Percentiles rank a stretch among this genome's conserved stretches.
These are phyloP conservation scores for Caenorhabditis doughertyi DNA, from an alignment of 2,888 invertebrate species.

Conservation along the genomic window DNA sequence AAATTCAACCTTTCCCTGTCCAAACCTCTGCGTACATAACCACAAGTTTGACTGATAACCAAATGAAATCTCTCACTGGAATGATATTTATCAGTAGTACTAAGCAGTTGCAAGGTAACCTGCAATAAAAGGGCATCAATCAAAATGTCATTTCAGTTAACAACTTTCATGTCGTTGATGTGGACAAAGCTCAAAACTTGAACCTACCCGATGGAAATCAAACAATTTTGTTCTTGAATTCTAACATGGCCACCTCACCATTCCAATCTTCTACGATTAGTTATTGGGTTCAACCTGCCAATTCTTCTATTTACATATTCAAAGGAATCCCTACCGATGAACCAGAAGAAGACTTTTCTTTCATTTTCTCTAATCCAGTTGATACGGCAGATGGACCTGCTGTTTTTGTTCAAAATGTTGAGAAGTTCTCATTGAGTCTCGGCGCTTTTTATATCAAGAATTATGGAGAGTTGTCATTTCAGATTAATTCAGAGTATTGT, in stretches of 20 bases:
- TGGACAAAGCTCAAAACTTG: conserved; percentile 3
- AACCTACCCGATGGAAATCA: background rate
- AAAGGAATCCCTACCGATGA: conserved; percentile 19
- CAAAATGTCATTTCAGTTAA: conserved; percentile 6
- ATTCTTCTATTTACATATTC: conserved; percentile 13
- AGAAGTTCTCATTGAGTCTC: conserved; percentile 8
- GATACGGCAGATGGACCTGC: background rate
- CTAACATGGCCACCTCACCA: conserved; percentile 7
- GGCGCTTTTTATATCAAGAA: conserved; percentile 15
- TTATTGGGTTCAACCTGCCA: conserved; percentile 8
- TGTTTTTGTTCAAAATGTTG: background rate
- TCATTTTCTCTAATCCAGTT: conserved; percentile 44
- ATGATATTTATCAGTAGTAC: conserved; percentile 33
- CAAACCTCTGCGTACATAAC: conserved; percentile 14
- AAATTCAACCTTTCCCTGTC: conserved; percentile 8
- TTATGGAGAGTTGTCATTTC: conserved; percentile 1
- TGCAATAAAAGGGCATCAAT: too few species aligned
- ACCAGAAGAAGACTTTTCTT: conserved; percentile 1
- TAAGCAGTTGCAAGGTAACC: conserved; percentile 11
- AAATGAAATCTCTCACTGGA: conserved; percentile 18
- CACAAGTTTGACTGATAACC: conserved; percentile 11
- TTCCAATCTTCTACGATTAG: conserved; percentile 24
- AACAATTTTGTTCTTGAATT: conserved; percentile 39
- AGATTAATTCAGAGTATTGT: conserved; percentile 3
- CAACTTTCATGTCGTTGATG: conserved; percentile 26